Conservation (phyloP, 2,888 invertebrate species). For the Ochropleura leucogaster region DNA sequence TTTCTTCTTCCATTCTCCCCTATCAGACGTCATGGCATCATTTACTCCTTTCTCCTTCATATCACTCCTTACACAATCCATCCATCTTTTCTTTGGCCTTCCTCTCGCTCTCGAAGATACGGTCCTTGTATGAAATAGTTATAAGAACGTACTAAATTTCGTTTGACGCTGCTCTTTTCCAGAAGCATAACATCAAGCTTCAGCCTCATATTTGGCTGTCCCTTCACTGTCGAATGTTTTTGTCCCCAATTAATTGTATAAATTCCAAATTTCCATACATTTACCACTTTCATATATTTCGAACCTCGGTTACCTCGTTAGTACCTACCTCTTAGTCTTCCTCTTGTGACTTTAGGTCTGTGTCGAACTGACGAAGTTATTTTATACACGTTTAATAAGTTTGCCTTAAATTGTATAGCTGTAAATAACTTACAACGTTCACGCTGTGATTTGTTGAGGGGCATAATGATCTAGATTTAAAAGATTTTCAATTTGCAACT, state of each 20-base stretch:
- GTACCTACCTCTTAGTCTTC: constrained; percentile 42
- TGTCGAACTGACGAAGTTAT: constrained; percentile 34
- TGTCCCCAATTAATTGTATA: constrained; percentile 8
- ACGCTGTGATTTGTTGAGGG: constrained; percentile 19
- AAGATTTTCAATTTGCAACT: not conserved
- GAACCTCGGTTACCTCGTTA: constrained; percentile 4
- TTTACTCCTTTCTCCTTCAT: no score
- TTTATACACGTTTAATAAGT: constrained; percentile 38
- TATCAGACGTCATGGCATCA: no score
- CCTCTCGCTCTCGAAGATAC: no score
- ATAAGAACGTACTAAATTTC: constrained; percentile 8
- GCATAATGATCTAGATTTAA: not conserved
- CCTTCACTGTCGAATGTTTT: not conserved
- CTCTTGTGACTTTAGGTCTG: constrained; percentile 30
- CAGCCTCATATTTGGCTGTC: not conserved
- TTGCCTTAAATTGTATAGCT: constrained; percentile 46
- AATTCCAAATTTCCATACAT: not conserved
- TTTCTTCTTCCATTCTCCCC: no score
- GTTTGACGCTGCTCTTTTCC: not conserved
- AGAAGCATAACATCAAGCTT: not conserved
- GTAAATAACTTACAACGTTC: constrained; percentile 13
- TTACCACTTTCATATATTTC: not conserved
- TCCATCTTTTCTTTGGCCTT: no score
- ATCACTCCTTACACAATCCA: no score
- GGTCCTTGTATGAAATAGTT: constrained; percentile 35